phyloP scores from a whole-genome alignment of 1,140 invertebrate genomes.

The Sarcophaga bullata region DNA sequence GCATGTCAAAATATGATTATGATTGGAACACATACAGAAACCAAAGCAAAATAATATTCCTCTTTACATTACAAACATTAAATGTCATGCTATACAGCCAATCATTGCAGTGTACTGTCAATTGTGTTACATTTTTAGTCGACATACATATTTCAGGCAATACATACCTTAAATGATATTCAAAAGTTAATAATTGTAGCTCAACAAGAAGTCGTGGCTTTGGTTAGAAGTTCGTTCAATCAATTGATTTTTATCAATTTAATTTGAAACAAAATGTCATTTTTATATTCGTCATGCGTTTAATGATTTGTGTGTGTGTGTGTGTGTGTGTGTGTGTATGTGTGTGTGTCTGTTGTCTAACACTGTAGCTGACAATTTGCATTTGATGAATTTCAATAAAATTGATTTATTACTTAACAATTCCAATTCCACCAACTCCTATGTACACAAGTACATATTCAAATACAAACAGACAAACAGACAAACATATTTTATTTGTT shows the following conservation, averaged over 20 bases:
- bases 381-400: constrained; percentile 39
- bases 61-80: background rate
- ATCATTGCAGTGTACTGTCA: too few relatives aligned
- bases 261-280: constrained; percentile 25
- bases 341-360: constrained; percentile 25
- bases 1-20: constrained; percentile 14
- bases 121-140: too few relatives aligned
- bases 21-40: background rate
- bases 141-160: too few relatives aligned
- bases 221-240: background rate
- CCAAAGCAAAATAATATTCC: background rate
- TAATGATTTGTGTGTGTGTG: constrained; percentile 11
- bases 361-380: constrained; percentile 38
- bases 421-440: constrained; percentile 9
- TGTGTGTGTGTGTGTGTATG: constrained; percentile 24
- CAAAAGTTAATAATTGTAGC: background rate
- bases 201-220: background rate
- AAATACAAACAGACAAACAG: background rate
- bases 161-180: too few relatives aligned
- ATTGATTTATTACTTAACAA: constrained; percentile 39
- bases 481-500: too few relatives aligned
- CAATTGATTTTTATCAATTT: background rate
- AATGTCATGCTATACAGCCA: too few relatives aligned
- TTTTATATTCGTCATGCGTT: constrained; percentile 31
- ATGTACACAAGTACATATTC: background rate